A percentile compares a stretch with the other conserved stretches of the same genome.
phyloP scores from a whole-genome alignment of 2,113 vertebrate species.

The Gobius niger region DNA sequence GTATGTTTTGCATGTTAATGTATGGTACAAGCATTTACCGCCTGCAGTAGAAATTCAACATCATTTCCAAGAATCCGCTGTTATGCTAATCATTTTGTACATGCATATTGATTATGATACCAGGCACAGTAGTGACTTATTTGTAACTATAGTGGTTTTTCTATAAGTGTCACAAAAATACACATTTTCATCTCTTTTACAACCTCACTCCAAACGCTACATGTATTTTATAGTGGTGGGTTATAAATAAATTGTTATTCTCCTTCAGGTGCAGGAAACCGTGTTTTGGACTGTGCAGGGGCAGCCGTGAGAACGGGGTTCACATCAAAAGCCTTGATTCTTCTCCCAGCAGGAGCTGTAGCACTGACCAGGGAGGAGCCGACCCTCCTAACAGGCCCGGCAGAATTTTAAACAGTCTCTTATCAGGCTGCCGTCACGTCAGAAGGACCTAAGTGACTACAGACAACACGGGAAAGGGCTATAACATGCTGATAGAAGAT shows the following conservation, averaged over 20 bases:
- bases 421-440: background rate
- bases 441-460: background rate
- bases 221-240: background rate
- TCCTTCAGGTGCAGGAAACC: background rate
- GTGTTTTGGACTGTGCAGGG: background rate
- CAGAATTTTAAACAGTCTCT: background rate
- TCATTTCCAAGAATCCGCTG: background rate
- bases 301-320: background rate
- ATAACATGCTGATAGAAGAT: background rate
- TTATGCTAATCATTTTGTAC: no score
- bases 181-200: background rate
- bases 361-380: background rate
- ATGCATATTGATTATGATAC: no score
- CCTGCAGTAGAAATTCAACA: background rate
- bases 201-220: background rate
- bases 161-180: no score
- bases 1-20: background rate
- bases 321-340: conserved; percentile 3
- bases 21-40: background rate
- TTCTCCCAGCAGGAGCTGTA: background rate
- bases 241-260: conserved; percentile 4
- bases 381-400: background rate
- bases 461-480: background rate
- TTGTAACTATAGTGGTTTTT: no score
- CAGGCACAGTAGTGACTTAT: no score